Percentiles rank a stretch among this genome's conserved stretches.
Evolutionary conservation across 2,888 invertebrate species (phyloP).

Genomic region (Eristalis pertinax): DNA sequence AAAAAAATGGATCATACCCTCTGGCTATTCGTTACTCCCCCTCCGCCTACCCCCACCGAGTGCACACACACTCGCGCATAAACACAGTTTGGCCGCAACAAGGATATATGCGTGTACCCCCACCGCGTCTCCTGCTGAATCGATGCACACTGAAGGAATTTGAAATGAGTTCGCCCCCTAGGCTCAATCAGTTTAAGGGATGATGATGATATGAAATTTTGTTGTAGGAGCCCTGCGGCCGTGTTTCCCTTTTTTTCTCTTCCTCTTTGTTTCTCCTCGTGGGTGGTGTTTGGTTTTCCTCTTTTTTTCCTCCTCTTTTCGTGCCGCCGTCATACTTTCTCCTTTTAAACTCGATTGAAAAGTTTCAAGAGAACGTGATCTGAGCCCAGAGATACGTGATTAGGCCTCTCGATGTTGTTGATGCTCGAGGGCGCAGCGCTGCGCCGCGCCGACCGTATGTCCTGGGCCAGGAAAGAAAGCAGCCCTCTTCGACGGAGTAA

Average conservation of each 20-base stretch:
- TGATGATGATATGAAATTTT: conserved; percentile 70
- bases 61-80: neutral
- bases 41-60: too few species aligned
- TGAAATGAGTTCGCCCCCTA: conserved; percentile 67
- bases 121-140: conserved; percentile 32
- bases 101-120: conserved; percentile 50
- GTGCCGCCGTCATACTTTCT: conserved; percentile 22
- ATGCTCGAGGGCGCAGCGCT: conserved; percentile 24
- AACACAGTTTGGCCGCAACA: neutral
- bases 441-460: neutral
- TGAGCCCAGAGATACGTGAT: conserved; percentile 74
- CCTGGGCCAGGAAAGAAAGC: conserved; percentile 21
- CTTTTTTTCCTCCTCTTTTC: neutral
- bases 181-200: conserved; percentile 71
- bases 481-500: conserved; percentile 20
- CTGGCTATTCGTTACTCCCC: conserved; percentile 53
- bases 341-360: conserved; percentile 73
- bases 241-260: conserved; percentile 33
- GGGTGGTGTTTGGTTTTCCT: neutral
- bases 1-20: conserved; percentile 68
- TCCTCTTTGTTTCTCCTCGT: conserved; percentile 1
- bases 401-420: conserved; percentile 72
- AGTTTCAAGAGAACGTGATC: conserved; percentile 75
- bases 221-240: conserved; percentile 69
- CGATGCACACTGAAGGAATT: conserved; percentile 71